phyloP scores from a whole-genome alignment of 2,113 vertebrate genomes.

The Emydura subglobosa region DNA sequence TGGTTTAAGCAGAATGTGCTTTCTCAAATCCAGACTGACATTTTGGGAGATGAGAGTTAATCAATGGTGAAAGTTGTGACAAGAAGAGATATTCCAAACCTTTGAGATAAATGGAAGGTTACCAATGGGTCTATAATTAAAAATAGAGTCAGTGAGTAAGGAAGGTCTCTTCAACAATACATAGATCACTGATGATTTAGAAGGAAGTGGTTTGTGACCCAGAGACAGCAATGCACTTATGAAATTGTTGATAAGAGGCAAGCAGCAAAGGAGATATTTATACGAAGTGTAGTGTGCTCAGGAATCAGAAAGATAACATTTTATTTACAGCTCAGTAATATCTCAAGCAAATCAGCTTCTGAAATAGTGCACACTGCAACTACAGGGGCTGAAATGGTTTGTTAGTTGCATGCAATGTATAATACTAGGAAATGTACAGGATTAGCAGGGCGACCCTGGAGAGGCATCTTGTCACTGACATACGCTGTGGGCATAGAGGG shows the following conservation, averaged over 20 bases:
- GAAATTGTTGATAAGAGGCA: not conserved
- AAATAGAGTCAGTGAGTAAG: constrained; percentile 1
- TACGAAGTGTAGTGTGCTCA: not conserved
- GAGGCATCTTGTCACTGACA: not conserved
- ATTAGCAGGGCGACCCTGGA: not conserved
- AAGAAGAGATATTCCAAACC: not conserved
- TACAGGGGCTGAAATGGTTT: not conserved
- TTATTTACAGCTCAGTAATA: constrained; percentile 14
- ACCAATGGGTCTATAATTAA: constrained; percentile 27
- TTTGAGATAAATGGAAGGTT: constrained; percentile 7
- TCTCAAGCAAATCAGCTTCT: not conserved
- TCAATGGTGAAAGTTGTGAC: not conserved
- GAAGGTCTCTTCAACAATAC: not conserved
- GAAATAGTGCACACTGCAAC: not conserved
- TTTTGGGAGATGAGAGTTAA: constrained; percentile 3
- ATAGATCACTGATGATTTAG: not conserved
- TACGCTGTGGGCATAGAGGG: not conserved
- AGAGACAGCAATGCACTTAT: not conserved
- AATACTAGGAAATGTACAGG: not conserved
- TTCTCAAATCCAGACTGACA: constrained; percentile 27
- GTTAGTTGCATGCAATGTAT: not conserved
- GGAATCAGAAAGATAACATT: constrained; percentile 3
- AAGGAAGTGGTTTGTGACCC: constrained; percentile 5
- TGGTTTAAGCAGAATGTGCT: not conserved
- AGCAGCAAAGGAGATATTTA: not conserved